phyloP scores from a whole-genome alignment of 2,113 vertebrate genomes.

The Daubentonia madagascariensis region DNA sequence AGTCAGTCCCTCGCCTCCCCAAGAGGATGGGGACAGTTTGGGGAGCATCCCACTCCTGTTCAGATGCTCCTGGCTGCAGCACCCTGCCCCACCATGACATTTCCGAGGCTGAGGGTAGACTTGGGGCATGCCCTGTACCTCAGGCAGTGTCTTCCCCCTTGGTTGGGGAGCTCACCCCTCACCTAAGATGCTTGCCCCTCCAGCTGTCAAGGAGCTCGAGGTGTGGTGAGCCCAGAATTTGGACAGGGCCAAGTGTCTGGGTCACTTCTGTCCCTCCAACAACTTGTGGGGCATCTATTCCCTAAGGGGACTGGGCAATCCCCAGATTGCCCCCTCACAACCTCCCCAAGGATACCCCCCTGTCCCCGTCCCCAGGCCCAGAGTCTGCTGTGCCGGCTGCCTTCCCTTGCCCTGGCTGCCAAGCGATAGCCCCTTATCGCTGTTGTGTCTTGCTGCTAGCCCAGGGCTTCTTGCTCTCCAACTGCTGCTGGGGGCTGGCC shows the following conservation, averaged over 20 bases:
- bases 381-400: not conserved
- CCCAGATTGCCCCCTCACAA: not conserved
- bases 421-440: not conserved
- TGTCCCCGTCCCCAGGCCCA: not conserved
- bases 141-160: not conserved
- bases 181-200: not conserved
- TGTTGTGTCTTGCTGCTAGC: conserved; percentile 38
- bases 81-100: too few species aligned
- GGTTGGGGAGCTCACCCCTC: not conserved
- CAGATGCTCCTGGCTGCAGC: not conserved
- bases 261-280: not conserved
- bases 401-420: accelerated
- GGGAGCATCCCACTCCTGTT: too few species aligned
- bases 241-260: not conserved
- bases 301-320: not conserved
- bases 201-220: not conserved
- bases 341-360: not conserved
- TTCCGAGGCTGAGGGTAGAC: not conserved
- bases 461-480: conserved; percentile 6
- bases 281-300: too few species aligned
- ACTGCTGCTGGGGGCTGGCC: not conserved
- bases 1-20: too few species aligned
- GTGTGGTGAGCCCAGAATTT: not conserved
- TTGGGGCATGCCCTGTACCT: not conserved
- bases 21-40: accelerated